Evolutionary conservation across 2,797 vertebrate genomes (phyloP).

Genomic region (Sebastes goodei): DNA sequence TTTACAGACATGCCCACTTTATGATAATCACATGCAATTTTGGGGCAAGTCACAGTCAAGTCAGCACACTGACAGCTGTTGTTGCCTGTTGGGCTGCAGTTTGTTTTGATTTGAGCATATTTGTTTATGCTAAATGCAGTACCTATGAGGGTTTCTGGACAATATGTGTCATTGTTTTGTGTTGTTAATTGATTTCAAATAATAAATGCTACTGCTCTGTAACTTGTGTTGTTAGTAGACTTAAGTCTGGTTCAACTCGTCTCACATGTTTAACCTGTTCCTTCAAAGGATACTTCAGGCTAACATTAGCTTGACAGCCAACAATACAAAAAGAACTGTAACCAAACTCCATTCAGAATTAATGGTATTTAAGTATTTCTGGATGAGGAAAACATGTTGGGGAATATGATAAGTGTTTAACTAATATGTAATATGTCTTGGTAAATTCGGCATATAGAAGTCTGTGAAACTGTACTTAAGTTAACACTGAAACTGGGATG

Average conservation of each 20-base stretch:
- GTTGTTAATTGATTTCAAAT: too few species aligned
- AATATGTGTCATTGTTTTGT: too few species aligned
- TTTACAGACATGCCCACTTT: too few species aligned
- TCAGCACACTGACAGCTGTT: too few species aligned
- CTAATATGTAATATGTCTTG: not conserved
- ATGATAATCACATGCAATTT: too few species aligned
- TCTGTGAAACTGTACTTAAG: rapidly evolving
- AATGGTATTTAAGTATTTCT: not conserved
- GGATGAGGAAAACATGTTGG: not conserved
- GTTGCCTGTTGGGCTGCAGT: too few species aligned
- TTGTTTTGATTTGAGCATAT: too few species aligned
- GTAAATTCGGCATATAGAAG: not conserved
- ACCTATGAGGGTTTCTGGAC: too few species aligned
- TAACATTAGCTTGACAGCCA: too few species aligned
- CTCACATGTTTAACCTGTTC: not conserved
- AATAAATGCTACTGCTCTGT: not conserved
- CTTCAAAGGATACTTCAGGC: not conserved
- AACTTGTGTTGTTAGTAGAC: not conserved
- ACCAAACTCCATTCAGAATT: not conserved
- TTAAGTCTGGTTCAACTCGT: not conserved
- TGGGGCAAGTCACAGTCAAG: too few species aligned
- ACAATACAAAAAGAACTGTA: not conserved
- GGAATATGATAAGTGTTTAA: not conserved
- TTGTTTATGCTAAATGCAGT: too few species aligned
- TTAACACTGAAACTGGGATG: not conserved